These are phyloP conservation scores for Anhinga anhinga DNA, from an alignment of 2,113 vertebrate genomes.

Conservation along the genomic window DNA sequence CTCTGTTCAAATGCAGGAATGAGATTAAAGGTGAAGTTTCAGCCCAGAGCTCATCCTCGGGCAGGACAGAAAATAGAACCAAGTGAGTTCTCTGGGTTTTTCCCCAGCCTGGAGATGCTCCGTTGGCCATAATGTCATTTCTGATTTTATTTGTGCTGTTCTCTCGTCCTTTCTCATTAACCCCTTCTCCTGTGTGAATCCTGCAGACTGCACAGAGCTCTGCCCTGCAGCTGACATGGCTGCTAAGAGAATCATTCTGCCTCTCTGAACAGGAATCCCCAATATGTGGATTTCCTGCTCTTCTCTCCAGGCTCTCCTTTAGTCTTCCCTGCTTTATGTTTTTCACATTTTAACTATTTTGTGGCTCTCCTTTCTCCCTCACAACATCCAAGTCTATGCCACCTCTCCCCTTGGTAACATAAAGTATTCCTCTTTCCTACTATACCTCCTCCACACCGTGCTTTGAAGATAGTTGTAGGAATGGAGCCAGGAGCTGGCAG, in stretches of 20 bases:
- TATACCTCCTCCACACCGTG: neutral
- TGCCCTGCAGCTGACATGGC: neutral
- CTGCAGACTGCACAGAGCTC: neutral
- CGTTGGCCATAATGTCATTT: conserved; percentile 27
- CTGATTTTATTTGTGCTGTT: conserved; percentile 22
- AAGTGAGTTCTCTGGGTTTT: conserved; percentile 39
- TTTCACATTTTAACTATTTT: neutral
- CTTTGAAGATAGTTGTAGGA: neutral
- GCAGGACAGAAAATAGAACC: conserved; percentile 65
- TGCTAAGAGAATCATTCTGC: conserved; percentile 25
- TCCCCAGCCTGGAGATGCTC: conserved; percentile 51
- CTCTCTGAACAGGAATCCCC: conserved; percentile 17
- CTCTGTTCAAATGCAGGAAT: neutral
- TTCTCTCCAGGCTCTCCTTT: neutral
- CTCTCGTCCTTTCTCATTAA: conserved; percentile 46
- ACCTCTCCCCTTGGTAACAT: neutral
- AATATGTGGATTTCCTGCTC: neutral
- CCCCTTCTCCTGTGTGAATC: neutral
- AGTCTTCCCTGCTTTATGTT: neutral
- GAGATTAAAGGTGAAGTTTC: conserved; percentile 50
- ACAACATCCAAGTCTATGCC: neutral
- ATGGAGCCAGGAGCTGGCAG: neutral
- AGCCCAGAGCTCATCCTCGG: conserved; percentile 38
- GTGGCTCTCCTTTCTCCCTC: neutral
- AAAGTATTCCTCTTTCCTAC: neutral